Base-by-base conservation (phyloP, 2,888 invertebrate species). In the Portevinia maculata region DNA sequence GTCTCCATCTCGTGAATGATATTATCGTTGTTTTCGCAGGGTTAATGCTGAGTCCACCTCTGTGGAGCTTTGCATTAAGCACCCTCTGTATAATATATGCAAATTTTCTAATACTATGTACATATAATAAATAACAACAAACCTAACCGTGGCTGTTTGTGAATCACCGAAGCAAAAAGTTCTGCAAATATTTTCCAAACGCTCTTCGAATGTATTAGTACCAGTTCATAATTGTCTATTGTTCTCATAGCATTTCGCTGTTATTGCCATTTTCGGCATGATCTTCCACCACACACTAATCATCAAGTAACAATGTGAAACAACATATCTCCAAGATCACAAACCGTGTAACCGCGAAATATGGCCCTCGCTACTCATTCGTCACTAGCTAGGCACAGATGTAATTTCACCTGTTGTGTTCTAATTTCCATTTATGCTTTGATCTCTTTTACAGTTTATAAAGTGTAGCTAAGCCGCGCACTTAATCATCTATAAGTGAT, bases 371-470 rank as follows among this genome's bases (percentile, higher is more conserved):
- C 5, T 48, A 52, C 30, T 8, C 24, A 55, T n/a, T 55, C 34
- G 37, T 55, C 53, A 19, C 53, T 17, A 17, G 30, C 17, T 19
- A 57, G 13, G 13, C 4, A 0, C 9, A 39, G 8, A 57, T 39
- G 30, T 17, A 44, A 59, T 59, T 59, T 44, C 41, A 59, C 44
- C 59, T 44, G 11, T 19, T 30, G 41, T 44, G 59, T n/a, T 59
- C 59, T 30, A 59, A 17, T 59, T 59, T 41, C 11, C 41, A 17
- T n/a, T 17, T 59, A n/a, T 30, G 44, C 8, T 17, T 7, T 30
- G 19, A 17, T 59, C 28, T 59, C 39, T 11, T 30, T 41, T 30
- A 17, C 41, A 15, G 9, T 30, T 28, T n/a, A 4, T 32, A 21
- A 21, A 24, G 34, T 19, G 15, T 17, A 30, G 30, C 28, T 15